These are phyloP conservation scores for Malurus cyaneus DNA, from an alignment of 2,113 vertebrate species.

Conservation along the genomic window DNA sequence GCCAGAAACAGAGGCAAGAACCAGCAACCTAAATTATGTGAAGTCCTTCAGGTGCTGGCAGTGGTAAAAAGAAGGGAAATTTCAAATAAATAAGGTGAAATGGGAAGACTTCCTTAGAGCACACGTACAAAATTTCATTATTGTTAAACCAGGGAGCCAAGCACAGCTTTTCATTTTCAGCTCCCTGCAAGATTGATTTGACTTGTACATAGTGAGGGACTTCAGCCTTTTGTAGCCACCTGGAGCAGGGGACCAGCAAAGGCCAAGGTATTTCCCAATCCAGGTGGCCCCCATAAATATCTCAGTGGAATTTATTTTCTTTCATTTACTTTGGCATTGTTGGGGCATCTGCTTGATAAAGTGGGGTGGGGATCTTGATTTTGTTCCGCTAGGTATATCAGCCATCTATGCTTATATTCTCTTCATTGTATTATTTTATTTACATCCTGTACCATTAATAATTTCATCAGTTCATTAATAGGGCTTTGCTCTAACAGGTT, in stretches of 20 bases:
- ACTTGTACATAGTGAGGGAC: constrained; percentile 20
- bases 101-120: background rate
- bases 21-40: background rate
- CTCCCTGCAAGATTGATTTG: constrained; percentile 56
- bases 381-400: no score
- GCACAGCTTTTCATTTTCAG: constrained; percentile 46
- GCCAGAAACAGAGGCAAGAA: constrained; percentile 6
- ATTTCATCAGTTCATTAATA: no score
- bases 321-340: constrained; percentile 78
- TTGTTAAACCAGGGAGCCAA: constrained; percentile 16
- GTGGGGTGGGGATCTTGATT: no score
- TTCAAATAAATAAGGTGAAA: constrained; percentile 32
- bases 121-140: constrained; percentile 30
- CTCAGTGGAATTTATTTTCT: constrained; percentile 77
- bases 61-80: background rate
- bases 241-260: constrained; percentile 46
- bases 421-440: no score
- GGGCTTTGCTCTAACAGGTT: no score
- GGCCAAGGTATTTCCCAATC: constrained; percentile 65
- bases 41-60: background rate
- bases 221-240: constrained; percentile 58
- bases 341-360: constrained; percentile 72
- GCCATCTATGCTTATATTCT: no score
- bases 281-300: constrained; percentile 79
- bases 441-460: no score